Conservation (phyloP, 2,113 vertebrate species). For the Scomber scombrus region DNA sequence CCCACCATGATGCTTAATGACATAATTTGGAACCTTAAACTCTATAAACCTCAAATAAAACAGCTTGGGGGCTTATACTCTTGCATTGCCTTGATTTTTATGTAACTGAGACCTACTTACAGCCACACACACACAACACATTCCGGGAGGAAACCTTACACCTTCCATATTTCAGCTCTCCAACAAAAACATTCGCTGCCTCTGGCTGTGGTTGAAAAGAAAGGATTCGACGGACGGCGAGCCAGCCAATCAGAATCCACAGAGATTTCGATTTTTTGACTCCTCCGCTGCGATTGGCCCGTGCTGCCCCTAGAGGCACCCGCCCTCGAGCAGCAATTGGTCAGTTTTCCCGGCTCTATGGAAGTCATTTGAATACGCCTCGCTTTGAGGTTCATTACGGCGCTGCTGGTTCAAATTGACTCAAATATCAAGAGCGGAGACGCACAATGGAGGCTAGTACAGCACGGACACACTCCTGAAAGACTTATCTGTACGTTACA, state of each 20-base stretch:
- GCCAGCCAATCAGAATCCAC: slow-evolving; percentile 72
- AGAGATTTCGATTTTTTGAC: slow-evolving; percentile 63
- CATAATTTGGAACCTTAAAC: neutral
- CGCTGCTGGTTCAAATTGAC: slow-evolving; percentile 59
- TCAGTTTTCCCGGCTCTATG: slow-evolving; percentile 78
- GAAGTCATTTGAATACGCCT: slow-evolving; percentile 81
- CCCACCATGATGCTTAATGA: neutral
- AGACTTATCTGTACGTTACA: slow-evolving; percentile 12
- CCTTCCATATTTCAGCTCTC: slow-evolving; percentile 60
- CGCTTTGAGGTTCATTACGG: slow-evolving; percentile 53
- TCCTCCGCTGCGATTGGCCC: slow-evolving; percentile 66
- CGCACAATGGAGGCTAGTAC: slow-evolving; percentile 57
- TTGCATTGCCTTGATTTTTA: slow-evolving; percentile 4
- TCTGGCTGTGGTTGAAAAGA: slow-evolving; percentile 33
- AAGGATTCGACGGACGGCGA: slow-evolving; percentile 32
- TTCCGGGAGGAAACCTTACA: slow-evolving; percentile 76
- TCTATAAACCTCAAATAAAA: neutral
- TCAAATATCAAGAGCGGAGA: slow-evolving; percentile 37
- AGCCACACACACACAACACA: slow-evolving; percentile 49
- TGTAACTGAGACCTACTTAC: slow-evolving; percentile 21
- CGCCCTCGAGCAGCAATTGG: slow-evolving; percentile 65
- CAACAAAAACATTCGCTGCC: slow-evolving; percentile 64
- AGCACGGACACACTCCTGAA: slow-evolving; percentile 30
- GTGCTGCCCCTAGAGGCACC: neutral
- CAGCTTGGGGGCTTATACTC: neutral